Evolutionary conservation across 2,888 invertebrate species (phyloP).

Genomic region (Microplitis manilae): DNA sequence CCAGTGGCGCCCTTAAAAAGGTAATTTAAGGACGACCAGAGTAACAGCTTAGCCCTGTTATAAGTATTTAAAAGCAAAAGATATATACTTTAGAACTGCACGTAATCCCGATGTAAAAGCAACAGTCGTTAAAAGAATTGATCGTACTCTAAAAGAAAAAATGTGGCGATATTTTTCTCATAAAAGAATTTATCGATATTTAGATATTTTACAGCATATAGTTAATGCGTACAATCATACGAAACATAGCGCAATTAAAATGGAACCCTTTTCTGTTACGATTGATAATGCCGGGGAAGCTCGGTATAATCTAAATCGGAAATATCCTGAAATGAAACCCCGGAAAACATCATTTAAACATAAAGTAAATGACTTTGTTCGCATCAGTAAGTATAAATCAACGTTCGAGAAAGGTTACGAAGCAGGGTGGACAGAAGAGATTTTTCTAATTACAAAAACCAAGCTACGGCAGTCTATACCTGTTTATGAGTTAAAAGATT

Average conservation of each 20-base stretch:
- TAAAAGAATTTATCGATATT: constrained; percentile 48
- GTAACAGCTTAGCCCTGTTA: too few relatives aligned
- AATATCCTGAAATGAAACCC: not conserved
- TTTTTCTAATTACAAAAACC: not conserved
- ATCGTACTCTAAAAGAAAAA: not conserved
- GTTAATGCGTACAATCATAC: constrained; percentile 52
- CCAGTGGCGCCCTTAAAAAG: too few relatives aligned
- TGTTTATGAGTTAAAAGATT: too few relatives aligned
- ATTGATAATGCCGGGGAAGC: not conserved
- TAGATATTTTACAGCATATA: constrained; percentile 35
- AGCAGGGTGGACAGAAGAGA: constrained; percentile 4
- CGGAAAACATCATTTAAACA: not conserved
- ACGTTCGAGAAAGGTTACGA: constrained; percentile 14
- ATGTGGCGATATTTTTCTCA: not conserved
- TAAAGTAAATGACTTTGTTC: not conserved
- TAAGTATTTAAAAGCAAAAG: not conserved
- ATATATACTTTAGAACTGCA: constrained; percentile 7
- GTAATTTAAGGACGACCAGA: too few relatives aligned
- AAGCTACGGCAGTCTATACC: too few relatives aligned
- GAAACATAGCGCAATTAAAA: constrained; percentile 45
- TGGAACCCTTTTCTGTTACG: not conserved
- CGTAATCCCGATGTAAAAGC: not conserved
- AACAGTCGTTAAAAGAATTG: constrained; percentile 5
- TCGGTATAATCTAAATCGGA: too few relatives aligned
- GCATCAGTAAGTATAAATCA: constrained; percentile 6